Evolutionary conservation across 1,140 invertebrate genomes (phyloP).

Genomic region (Drosophila erecta): DNA sequence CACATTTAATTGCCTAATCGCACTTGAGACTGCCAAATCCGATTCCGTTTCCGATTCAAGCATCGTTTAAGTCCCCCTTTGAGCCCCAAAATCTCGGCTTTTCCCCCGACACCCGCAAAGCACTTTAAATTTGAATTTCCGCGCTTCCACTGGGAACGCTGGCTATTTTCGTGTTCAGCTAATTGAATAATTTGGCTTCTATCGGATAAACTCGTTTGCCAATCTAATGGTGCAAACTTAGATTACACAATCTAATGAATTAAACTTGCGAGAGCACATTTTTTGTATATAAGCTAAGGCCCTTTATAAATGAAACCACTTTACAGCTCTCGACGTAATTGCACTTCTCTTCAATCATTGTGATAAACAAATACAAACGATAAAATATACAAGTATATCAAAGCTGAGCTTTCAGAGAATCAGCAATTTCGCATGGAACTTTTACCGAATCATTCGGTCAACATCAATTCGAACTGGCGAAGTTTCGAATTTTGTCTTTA

Average conservation of each 20-base stretch:
- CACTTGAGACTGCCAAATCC: slow-evolving; percentile 23
- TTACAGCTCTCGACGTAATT: too few relatives aligned
- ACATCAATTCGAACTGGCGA: neutral
- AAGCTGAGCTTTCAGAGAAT: too few relatives aligned
- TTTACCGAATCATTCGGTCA: neutral
- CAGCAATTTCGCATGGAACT: neutral
- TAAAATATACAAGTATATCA: too few relatives aligned
- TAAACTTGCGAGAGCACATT: too few relatives aligned
- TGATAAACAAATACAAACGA: neutral
- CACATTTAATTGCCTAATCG: slow-evolving; percentile 49
- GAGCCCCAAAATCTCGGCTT: slow-evolving; percentile 11
- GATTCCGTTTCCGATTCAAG: slow-evolving; percentile 1
- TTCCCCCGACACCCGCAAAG: neutral
- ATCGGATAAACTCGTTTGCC: neutral
- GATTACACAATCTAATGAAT: too few relatives aligned
- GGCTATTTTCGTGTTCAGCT: slow-evolving; percentile 17
- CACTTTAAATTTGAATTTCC: slow-evolving; percentile 29
- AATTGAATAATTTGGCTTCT: slow-evolving; percentile 19
- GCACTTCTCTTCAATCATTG: too few relatives aligned
- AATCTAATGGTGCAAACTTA: too few relatives aligned
- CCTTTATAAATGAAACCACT: too few relatives aligned
- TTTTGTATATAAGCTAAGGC: too few relatives aligned
- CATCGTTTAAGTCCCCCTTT: neutral
- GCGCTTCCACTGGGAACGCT: neutral
- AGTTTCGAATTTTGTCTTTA: too few relatives aligned